Evolutionary conservation across 2,113 vertebrate species (phyloP), one percentile per base, ranked within the genome.

Genomic region (Atractosteus spatula): DNA sequence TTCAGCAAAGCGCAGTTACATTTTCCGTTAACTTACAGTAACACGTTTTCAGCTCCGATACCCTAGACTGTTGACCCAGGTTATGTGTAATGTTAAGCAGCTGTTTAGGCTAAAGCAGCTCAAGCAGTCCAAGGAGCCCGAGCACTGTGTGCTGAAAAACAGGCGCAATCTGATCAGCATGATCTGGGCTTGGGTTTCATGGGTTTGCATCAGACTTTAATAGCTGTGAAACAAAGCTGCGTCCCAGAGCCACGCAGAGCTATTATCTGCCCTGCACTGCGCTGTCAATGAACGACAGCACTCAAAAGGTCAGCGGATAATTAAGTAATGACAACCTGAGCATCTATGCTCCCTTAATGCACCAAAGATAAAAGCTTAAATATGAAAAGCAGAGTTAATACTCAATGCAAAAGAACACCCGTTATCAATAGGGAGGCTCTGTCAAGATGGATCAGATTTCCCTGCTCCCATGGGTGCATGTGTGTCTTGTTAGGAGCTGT

Each of bases 21-120:
- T 91, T 91, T 97, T 92, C 92, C 89, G 89, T 93, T 94, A 87
- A 94, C 93, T 94, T 90, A 91, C 91, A 93, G 88, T 81, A 90
- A 82, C 87, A 86, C 79, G 89, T 93, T 88, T 94, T 93, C 89
- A 87, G 84, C 85, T 69, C 61, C 3, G 90, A 91, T 91, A 94
- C 88, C 85, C 78, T 89, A 94, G 88, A 90, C 87, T 71, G 80
- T 77, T 93, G 94, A 93, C 91, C 88, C 79, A 70, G 89, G 90
- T 76, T 74, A 86, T 82, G 83, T 91, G 93, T 91, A 93, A 93
- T 71, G 84, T 76, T 86, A 81, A 89, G 89, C 81, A 81, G 90
- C 78, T 77, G 82, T 81, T 83, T 83, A 83, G 88, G 80, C 87
- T 79, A 79, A 83, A 80, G 83, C 85, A 83, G 82, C 87, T 91